A percentile compares a stretch with the other conserved stretches of the same genome.
phyloP scores from a whole-genome alignment of 2,113 vertebrate genomes.

The Halcyon malimbica region DNA sequence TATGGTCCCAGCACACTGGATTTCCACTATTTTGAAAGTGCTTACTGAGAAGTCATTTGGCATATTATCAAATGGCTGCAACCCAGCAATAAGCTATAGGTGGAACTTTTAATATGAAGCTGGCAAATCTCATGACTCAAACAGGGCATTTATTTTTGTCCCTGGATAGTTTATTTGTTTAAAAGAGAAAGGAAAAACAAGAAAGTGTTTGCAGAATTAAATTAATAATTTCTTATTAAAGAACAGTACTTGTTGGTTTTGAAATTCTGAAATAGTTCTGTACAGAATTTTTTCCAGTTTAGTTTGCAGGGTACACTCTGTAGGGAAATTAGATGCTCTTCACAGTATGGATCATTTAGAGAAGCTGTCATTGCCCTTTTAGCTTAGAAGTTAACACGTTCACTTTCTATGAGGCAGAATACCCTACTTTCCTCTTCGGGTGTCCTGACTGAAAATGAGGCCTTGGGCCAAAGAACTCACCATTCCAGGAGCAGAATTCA shows the following conservation, averaged over 20 bases:
- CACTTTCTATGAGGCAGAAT: neutral
- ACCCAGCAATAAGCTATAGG: neutral
- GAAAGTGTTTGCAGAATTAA: neutral
- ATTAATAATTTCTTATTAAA: neutral
- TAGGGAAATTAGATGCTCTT: neutral
- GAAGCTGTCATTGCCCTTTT: neutral
- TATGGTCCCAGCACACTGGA: neutral
- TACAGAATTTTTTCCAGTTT: neutral
- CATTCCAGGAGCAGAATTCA: neutral
- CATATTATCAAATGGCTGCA: neutral
- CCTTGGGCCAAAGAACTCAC: neutral
- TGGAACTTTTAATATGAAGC: constrained; percentile 34
- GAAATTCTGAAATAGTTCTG: neutral
- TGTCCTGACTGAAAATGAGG: neutral
- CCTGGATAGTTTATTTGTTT: neutral
- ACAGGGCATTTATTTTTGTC: accelerated
- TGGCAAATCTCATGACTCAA: neutral
- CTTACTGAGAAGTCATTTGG: constrained; percentile 42
- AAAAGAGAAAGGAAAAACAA: neutral
- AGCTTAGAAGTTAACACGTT: neutral
- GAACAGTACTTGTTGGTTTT: neutral
- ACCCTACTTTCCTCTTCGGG: neutral
- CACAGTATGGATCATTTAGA: neutral
- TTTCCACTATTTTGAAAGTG: neutral
- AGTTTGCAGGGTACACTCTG: neutral